Evolutionary conservation across 2,888 invertebrate genomes (phyloP).

Genomic region (Thyatira batis): DNA sequence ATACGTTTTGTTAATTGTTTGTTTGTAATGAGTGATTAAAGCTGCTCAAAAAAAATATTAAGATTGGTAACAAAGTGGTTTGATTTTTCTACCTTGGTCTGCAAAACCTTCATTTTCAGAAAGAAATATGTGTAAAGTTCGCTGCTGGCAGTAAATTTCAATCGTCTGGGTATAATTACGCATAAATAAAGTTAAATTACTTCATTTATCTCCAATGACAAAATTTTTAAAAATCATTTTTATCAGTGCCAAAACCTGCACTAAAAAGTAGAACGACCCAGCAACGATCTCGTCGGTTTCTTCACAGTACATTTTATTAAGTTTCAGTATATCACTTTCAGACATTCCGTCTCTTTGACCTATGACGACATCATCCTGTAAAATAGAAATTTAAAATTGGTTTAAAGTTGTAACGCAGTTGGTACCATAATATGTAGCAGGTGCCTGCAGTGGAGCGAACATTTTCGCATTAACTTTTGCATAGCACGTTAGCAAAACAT

Average conservation of each 20-base stretch:
- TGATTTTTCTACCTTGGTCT: too few species aligned
- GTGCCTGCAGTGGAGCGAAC: too few species aligned
- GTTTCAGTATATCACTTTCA: conserved; percentile 61
- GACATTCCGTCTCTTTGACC: conserved; percentile 71
- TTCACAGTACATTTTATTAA: conserved; percentile 72
- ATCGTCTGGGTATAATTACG: not conserved
- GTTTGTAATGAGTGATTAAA: conserved; percentile 3
- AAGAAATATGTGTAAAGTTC: not conserved
- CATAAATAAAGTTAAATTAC: not conserved
- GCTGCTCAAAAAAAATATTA: conserved; percentile 5
- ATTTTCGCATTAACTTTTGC: too few species aligned
- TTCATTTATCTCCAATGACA: not conserved
- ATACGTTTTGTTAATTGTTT: conserved; percentile 7
- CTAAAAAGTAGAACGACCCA: not conserved
- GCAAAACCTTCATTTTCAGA: too few species aligned
- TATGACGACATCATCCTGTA: conserved; percentile 59
- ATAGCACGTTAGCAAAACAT: too few species aligned
- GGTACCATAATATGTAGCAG: too few species aligned
- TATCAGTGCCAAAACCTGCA: not conserved
- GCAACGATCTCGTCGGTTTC: conserved; percentile 22
- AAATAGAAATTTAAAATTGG: conserved; percentile 15
- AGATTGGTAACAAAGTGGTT: conserved; percentile 7
- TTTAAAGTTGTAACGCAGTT: not conserved
- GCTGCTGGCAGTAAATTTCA: not conserved
- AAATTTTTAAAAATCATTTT: not conserved